These are phyloP conservation scores for Corbicula japonica DNA, from an alignment of 2,888 invertebrate species.

Conservation along the genomic window DNA sequence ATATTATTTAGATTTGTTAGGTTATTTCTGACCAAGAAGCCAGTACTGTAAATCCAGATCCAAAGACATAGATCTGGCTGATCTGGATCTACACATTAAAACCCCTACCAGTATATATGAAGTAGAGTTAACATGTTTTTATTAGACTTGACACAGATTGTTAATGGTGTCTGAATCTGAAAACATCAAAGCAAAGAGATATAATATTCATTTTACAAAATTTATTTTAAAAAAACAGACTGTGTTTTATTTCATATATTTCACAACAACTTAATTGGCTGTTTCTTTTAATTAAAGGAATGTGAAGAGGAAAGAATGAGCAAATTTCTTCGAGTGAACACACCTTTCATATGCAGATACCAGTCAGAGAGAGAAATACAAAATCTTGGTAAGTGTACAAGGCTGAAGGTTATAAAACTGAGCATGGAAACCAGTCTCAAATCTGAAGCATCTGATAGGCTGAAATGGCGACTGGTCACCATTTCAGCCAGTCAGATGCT, in stretches of 20 bases:
- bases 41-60: too few species aligned
- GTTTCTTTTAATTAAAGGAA: conserved; percentile 35
- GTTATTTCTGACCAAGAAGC: too few species aligned
- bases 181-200: background rate
- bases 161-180: background rate
- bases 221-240: background rate
- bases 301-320: conserved; percentile 54
- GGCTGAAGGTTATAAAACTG: too few species aligned
- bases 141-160: background rate
- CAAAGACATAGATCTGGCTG: too few species aligned
- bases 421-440: too few species aligned
- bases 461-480: too few species aligned
- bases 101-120: too few species aligned
- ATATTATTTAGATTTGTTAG: too few species aligned
- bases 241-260: background rate
- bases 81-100: too few species aligned
- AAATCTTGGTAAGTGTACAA: conserved; percentile 23
- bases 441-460: too few species aligned
- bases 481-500: too few species aligned
- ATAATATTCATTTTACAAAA: background rate
- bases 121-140: background rate
- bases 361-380: conserved; percentile 1
- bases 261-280: background rate
- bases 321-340: conserved; percentile 30
- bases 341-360: conserved; percentile 58